Evolutionary conservation across 2,797 vertebrate genomes (phyloP).

Genomic region (Aythya fuligula): DNA sequence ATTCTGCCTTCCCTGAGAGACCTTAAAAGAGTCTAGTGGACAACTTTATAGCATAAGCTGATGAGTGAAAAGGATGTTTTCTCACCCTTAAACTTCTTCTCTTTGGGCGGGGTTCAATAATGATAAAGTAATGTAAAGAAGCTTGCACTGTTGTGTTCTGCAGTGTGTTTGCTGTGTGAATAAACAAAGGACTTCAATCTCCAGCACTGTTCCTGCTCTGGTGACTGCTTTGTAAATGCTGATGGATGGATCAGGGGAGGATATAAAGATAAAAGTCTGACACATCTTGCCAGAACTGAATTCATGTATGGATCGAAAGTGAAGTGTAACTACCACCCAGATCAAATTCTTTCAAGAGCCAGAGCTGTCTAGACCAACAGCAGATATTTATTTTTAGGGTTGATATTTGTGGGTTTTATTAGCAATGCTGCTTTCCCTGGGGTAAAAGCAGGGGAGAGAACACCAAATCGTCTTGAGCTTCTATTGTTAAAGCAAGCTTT

Average conservation of each 20-base stretch:
- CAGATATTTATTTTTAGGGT: conserved; percentile 63
- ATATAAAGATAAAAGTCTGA: conserved; percentile 14
- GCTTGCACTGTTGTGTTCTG: neutral
- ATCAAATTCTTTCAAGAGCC: conserved; percentile 57
- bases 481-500: conserved; percentile 44
- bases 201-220: neutral
- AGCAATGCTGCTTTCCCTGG: conserved; percentile 25
- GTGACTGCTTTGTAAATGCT: conserved; percentile 15
- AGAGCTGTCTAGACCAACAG: conserved; percentile 52
- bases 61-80: conserved; percentile 11
- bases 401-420: conserved; percentile 56
- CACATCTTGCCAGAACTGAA: neutral
- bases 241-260: conserved; percentile 19
- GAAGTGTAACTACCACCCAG: conserved; percentile 37
- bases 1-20: conserved; percentile 12
- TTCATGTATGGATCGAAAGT: neutral
- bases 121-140: neutral
- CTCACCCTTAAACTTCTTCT: neutral
- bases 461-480: conserved; percentile 38
- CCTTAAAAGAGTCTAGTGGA: neutral
- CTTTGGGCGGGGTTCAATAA: neutral
- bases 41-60: neutral
- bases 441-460: conserved; percentile 23
- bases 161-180: neutral
- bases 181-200: conserved; percentile 19